Conservation (phyloP, 1,140 invertebrate genomes). For the Adoxophyes honmai region DNA sequence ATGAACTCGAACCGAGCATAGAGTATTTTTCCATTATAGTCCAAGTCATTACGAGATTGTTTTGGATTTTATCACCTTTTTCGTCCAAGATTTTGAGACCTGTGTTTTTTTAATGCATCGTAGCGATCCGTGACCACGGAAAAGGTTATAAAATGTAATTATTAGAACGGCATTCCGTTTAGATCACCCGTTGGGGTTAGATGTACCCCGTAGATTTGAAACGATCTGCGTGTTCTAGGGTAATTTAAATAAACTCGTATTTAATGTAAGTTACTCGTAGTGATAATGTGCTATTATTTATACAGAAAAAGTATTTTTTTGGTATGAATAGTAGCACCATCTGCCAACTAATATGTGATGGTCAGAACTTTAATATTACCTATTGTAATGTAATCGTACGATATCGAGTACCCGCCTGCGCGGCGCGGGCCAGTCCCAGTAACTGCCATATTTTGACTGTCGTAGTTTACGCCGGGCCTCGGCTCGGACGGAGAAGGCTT, state of each 20-base stretch:
- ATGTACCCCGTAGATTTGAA: background rate
- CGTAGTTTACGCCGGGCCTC: slow-evolving; percentile 23
- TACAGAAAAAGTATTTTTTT: too few relatives aligned
- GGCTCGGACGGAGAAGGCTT: slow-evolving; percentile 23
- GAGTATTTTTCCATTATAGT: slow-evolving; percentile 14
- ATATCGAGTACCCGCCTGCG: slow-evolving; percentile 26
- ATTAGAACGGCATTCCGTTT: slow-evolving; percentile 1
- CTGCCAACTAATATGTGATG: slow-evolving; percentile 9
- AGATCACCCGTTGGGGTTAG: background rate
- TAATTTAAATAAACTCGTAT: slow-evolving; percentile 1
- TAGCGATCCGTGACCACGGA: background rate
- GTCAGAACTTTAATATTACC: slow-evolving; percentile 6
- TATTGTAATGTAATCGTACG: background rate
- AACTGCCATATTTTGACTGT: slow-evolving; percentile 51
- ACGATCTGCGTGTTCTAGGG: background rate
- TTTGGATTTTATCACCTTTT: background rate
- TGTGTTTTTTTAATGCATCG: too few relatives aligned
- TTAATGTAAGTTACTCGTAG: background rate
- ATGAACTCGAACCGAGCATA: background rate
- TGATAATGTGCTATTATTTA: too few relatives aligned
- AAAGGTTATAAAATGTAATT: background rate
- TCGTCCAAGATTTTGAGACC: background rate
- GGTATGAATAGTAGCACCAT: background rate
- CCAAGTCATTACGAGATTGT: background rate
- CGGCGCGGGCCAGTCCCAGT: slow-evolving; percentile 27